These are phyloP conservation scores for Scomber scombrus DNA, from an alignment of 2,113 vertebrate species.

Conservation along the genomic window DNA sequence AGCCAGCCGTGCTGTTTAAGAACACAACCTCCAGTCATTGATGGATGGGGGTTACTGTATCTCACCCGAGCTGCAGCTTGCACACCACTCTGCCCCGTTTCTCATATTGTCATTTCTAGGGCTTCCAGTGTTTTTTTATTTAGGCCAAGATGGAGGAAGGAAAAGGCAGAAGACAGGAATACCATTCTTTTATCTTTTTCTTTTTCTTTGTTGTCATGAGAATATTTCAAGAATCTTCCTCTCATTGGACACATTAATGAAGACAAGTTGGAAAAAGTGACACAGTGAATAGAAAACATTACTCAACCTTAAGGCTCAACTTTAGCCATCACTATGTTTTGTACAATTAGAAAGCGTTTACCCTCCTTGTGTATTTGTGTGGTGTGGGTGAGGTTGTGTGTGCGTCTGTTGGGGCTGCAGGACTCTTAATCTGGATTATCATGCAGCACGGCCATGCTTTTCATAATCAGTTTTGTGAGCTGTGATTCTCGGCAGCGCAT, in stretches of 20 bases:
- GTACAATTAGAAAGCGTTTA: conserved; percentile 43
- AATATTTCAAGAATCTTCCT: background rate
- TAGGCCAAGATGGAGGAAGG: conserved; percentile 64
- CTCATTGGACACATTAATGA: background rate
- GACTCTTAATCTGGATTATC: conserved; percentile 84
- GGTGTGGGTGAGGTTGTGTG: conserved; percentile 32
- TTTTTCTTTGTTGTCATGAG: background rate
- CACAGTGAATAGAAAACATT: background rate
- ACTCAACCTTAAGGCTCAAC: conserved; percentile 7
- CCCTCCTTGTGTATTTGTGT: background rate
- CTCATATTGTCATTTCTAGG: conserved; percentile 73
- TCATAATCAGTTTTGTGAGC: conserved; percentile 80
- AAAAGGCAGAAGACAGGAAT: background rate
- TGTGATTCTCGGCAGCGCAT: conserved; percentile 71
- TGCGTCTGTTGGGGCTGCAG: conserved; percentile 58
- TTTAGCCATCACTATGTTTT: conserved; percentile 25
- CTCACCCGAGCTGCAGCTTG: conserved; percentile 42
- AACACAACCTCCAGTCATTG: conserved; percentile 40
- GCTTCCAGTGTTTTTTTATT: conserved; percentile 58
- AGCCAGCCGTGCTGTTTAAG: background rate
- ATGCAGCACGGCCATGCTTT: conserved; percentile 65
- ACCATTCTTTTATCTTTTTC: background rate
- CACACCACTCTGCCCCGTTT: conserved; percentile 37
- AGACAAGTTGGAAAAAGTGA: too few species aligned
- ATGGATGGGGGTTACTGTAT: conserved; percentile 50